Base-by-base conservation (phyloP, 2,888 invertebrate genomes). In the Anaspis maculata region DNA sequence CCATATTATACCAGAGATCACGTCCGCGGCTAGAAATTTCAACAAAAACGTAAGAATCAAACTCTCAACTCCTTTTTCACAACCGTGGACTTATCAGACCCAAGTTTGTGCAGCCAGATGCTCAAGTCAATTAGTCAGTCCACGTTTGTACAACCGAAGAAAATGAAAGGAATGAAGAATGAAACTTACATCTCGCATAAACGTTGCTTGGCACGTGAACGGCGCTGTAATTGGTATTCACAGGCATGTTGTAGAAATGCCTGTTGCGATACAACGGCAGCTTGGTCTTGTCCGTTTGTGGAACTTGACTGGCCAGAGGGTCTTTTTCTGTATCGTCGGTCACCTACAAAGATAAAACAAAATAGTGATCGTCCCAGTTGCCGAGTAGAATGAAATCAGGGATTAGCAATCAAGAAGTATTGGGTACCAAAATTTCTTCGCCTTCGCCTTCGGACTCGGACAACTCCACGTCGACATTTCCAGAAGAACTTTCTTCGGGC, bases 161-260 rank as follows among this genome's bases (percentile, higher is more conserved):
- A n/a, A n/a, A n/a, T n/a, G n/a, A n/a, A n/a, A n/a, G n/a, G n/a
- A n/a, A n/a, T n/a, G n/a, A n/a, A n/a, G n/a, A n/a, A n/a, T n/a
- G n/a, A n/a, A n/a, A 63, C 71, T 69, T 68, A 83, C 83, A 83
- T 76, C 85, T 76, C 57, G 91, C 89, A 64, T 85, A 95, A 37
- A 96, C 92, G 66, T 94, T 95, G 41, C 92, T 92, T 16, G 96
- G 95, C 27, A 96, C 89, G 62, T 95, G 95, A 24, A 95, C 89
- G 42, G 91, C 86, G 57, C 89, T 90, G 59, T 80, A 73, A 58
- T 77, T 83, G 23, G 76, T 75, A 61, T 88, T 89, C 15, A 84
- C 80, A 15, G 77, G 74, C 41, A 79, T 78, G 56, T 84, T 77
- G 45, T 83, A 83, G 64, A 89, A 91, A 56, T 88, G 84, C 19